These are phyloP conservation scores for Typhlichthys eigenmanni DNA, from an alignment of 2,797 vertebrate genomes.

Conservation along the genomic window DNA sequence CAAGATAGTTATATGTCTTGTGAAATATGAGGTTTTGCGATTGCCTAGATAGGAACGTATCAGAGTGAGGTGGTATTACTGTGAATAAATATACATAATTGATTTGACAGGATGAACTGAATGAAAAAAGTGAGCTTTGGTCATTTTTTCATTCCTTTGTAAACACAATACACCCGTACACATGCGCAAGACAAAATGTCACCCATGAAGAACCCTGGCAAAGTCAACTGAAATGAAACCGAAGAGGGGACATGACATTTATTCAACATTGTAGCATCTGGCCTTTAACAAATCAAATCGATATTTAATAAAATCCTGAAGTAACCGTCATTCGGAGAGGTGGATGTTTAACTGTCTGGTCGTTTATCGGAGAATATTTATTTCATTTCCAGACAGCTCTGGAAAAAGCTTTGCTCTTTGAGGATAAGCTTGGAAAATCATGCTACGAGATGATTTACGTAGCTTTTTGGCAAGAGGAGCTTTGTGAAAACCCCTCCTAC, in stretches of 20 bases:
- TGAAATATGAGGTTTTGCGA: slow-evolving; percentile 3
- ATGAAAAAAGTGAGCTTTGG: slow-evolving; percentile 15
- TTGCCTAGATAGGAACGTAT: not conserved
- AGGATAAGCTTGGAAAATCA: slow-evolving; percentile 55
- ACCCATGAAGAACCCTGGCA: slow-evolving; percentile 31
- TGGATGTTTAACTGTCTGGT: slow-evolving; percentile 62
- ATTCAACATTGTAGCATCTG: slow-evolving; percentile 67
- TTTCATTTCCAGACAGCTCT: slow-evolving; percentile 57
- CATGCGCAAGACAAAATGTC: slow-evolving; percentile 44
- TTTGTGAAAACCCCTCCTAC: slow-evolving; percentile 39
- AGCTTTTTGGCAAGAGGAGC: slow-evolving; percentile 59
- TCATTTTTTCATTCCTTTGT: slow-evolving; percentile 26
- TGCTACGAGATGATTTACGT: slow-evolving; percentile 68
- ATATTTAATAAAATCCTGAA: slow-evolving; percentile 71
- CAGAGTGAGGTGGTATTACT: slow-evolving; percentile 4
- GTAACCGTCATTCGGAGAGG: slow-evolving; percentile 60
- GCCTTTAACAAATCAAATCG: slow-evolving; percentile 78
- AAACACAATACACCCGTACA: not conserved
- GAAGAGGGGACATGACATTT: slow-evolving; percentile 65
- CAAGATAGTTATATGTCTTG: not conserved
- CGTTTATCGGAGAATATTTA: slow-evolving; percentile 68
- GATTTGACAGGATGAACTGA: slow-evolving; percentile 10
- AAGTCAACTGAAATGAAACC: slow-evolving; percentile 41
- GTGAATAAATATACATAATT: not conserved
- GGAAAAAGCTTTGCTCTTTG: slow-evolving; percentile 55